Percentiles rank a stretch among this genome's conserved stretches.
Conservation (phyloP, 2,797 vertebrate genomes). For the Pseudochaenichthys georgianus region DNA sequence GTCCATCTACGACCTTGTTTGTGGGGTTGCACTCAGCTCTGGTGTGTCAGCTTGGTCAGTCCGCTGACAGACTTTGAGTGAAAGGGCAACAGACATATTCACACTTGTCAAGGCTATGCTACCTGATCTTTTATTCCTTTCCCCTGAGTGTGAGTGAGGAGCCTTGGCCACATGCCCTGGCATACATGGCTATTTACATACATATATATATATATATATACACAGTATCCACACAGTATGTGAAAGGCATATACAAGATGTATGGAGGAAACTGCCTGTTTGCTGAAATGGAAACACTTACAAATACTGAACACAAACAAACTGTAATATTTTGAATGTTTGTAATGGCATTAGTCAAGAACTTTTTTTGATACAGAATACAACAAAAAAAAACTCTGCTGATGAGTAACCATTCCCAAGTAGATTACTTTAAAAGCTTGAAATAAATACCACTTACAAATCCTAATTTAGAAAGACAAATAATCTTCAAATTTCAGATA, state of each 20-base stretch:
- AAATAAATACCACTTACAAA: slow-evolving; percentile 7
- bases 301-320: not conserved
- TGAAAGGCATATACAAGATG: slow-evolving; percentile 3
- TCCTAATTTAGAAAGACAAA: not conserved
- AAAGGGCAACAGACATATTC: slow-evolving; percentile 82
- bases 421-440: no score
- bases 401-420: not conserved
- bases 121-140: slow-evolving; percentile 71
- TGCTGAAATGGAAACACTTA: slow-evolving; percentile 24
- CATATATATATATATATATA: slow-evolving; percentile 28
- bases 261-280: slow-evolving; percentile 9
- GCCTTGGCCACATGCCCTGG: slow-evolving; percentile 45
- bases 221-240: not conserved
- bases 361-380: not conserved
- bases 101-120: slow-evolving; percentile 79
- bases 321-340: not conserved
- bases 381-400: not conserved
- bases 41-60: slow-evolving; percentile 81
- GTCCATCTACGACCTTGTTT: slow-evolving; percentile 76
- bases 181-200: slow-evolving; percentile 44
- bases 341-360: no score
- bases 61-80: slow-evolving; percentile 81
- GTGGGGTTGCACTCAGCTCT: slow-evolving; percentile 74
- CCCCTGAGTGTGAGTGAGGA: slow-evolving; percentile 54
- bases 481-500: not conserved